These are phyloP conservation scores for Archips xylosteana DNA, from an alignment of 2,888 invertebrate species.

Conservation along the genomic window DNA sequence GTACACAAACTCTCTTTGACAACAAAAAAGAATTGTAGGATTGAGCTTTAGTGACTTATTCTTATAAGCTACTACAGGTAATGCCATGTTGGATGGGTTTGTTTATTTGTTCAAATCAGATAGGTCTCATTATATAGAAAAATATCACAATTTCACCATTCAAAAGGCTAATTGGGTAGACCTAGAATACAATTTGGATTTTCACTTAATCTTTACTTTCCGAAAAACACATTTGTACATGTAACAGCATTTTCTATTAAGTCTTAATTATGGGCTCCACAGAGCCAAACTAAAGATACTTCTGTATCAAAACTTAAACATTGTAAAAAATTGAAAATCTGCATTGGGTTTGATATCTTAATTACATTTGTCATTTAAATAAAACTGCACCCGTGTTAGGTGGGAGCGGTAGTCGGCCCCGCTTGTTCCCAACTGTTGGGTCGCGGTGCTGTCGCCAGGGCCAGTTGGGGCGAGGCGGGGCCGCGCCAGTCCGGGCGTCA, in stretches of 20 bases:
- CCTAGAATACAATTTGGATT: constrained; percentile 80
- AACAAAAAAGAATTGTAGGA: constrained; percentile 73
- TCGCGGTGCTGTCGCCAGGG: constrained; percentile 50
- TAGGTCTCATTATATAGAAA: constrained; percentile 67
- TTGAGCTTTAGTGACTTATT: constrained; percentile 78
- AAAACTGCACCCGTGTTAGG: constrained; percentile 83
- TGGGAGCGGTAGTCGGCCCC: constrained; percentile 80
- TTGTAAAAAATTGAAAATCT: constrained; percentile 77
- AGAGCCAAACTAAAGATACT: constrained; percentile 73
- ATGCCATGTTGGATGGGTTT: constrained; percentile 54
- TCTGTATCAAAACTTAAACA: constrained; percentile 79
- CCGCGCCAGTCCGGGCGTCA: constrained; percentile 80
- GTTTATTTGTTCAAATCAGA: constrained; percentile 49
- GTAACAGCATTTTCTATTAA: constrained; percentile 82
- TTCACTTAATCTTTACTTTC: constrained; percentile 83
- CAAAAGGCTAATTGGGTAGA: constrained; percentile 72
- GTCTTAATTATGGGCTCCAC: constrained; percentile 74
- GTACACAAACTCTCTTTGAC: constrained; percentile 81
- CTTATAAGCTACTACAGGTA: constrained; percentile 66
- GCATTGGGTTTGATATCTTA: constrained; percentile 82
- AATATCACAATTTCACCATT: constrained; percentile 84
- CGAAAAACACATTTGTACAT: constrained; percentile 85
- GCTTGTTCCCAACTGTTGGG: constrained; percentile 78
- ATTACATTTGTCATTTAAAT: constrained; percentile 85
- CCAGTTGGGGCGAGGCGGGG: constrained; percentile 82